Conservation (phyloP, 2,888 invertebrate species). For the Conomelus anceps region DNA sequence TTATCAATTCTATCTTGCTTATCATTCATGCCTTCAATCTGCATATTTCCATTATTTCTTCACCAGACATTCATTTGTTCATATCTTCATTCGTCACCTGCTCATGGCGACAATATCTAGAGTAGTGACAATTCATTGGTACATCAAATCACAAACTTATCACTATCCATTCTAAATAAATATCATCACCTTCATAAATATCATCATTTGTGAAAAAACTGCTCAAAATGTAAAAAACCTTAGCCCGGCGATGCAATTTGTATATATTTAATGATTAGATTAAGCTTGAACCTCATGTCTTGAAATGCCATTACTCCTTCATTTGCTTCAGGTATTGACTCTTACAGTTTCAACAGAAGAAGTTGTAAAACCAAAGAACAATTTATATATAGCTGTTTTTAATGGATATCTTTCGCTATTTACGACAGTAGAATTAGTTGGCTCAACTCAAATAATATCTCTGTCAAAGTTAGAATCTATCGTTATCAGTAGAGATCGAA, state of each 20-base stretch:
- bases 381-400: not conserved
- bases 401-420: not conserved
- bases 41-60: not conserved
- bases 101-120: not conserved
- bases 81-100: not conserved
- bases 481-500: not conserved
- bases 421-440: not conserved
- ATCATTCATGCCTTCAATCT: not conserved
- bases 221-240: not conserved
- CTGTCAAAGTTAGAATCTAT: not conserved
- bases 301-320: not conserved
- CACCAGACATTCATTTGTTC: not conserved
- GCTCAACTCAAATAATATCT: not conserved
- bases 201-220: too few species aligned
- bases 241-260: not conserved
- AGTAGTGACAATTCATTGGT: not conserved
- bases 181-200: too few species aligned
- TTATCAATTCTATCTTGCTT: not conserved
- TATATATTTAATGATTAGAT: not conserved
- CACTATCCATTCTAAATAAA: too few species aligned
- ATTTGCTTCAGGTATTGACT: not conserved
- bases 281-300: not conserved
- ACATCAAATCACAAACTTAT: not conserved
- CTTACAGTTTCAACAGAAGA: not conserved
- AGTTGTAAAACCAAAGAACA: not conserved